phyloP scores from a whole-genome alignment of 2,113 vertebrate genomes.

The Bufo gargarizans region DNA sequence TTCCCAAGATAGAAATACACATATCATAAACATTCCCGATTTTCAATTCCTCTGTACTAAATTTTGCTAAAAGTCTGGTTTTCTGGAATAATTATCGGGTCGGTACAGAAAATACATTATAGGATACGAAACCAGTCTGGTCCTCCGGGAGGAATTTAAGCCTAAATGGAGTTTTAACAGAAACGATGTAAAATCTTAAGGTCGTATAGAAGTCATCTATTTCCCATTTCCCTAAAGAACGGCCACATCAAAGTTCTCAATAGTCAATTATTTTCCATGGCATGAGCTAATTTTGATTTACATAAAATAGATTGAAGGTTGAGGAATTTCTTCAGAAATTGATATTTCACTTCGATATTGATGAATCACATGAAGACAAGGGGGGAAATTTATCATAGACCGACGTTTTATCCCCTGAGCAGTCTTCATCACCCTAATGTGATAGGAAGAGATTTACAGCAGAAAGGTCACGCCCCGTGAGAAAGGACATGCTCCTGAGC shows the following conservation, averaged over 20 bases:
- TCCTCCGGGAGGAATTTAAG: conserved; percentile 8
- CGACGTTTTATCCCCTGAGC: too few relatives aligned
- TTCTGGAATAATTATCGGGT: background rate
- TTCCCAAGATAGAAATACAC: too few relatives aligned
- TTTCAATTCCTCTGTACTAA: background rate
- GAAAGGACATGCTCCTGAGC: too few relatives aligned
- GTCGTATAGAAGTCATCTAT: conserved; percentile 13
- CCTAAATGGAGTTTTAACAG: background rate
- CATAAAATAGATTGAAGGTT: background rate
- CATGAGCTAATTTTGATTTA: conserved; percentile 6
- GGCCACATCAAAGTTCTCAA: background rate
- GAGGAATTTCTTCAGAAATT: background rate
- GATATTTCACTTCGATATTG: background rate
- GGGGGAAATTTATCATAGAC: background rate
- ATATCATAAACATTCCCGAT: background rate
- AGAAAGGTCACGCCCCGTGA: too few relatives aligned
- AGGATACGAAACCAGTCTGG: background rate
- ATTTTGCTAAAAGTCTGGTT: background rate
- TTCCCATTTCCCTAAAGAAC: background rate
- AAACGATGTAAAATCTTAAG: conserved; percentile 7
- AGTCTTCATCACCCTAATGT: too few relatives aligned
- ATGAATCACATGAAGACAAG: background rate
- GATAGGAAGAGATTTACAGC: too few relatives aligned
- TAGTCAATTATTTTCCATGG: background rate
- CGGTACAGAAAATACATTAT: background rate